phyloP scores from a whole-genome alignment of 1,140 invertebrate genomes.

The Drosophila paulistorum region DNA sequence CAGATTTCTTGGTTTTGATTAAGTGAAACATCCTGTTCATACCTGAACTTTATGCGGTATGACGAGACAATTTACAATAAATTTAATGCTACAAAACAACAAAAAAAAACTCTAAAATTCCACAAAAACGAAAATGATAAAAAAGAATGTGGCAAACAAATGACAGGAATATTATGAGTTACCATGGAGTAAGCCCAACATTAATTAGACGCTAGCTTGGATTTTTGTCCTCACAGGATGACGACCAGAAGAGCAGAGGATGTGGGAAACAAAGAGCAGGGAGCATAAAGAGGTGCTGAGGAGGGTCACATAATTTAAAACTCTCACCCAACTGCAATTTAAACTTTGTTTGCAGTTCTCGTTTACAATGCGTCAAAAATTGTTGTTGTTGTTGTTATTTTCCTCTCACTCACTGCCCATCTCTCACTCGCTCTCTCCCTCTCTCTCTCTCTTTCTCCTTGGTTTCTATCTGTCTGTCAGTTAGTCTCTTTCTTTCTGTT shows the following conservation, averaged over 20 bases:
- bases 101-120: not conserved
- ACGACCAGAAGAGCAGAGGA: not conserved
- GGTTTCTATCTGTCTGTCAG: not conserved
- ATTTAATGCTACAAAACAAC: not conserved
- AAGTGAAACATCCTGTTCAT: too few species aligned
- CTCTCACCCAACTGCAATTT: slow-evolving; percentile 58
- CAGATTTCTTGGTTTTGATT: too few species aligned
- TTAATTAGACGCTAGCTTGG: slow-evolving; percentile 11
- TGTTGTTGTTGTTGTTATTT: slow-evolving; percentile 41
- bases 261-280: not conserved
- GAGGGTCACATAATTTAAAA: slow-evolving; percentile 47
- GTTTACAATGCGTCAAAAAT: slow-evolving; percentile 47
- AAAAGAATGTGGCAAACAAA: slow-evolving; percentile 10
- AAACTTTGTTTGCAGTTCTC: slow-evolving; percentile 50
- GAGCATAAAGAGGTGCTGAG: not conserved
- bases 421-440: not conserved
- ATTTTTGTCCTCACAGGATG: not conserved
- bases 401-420: not conserved
- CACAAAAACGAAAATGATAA: slow-evolving; percentile 1
- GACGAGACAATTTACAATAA: too few species aligned
- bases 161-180: slow-evolving; percentile 14
- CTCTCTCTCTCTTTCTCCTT: not conserved
- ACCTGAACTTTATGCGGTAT: too few species aligned
- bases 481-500: not conserved
- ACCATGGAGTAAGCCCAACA: slow-evolving; percentile 5